Percentiles rank a stretch among this genome's conserved stretches.
These are phyloP conservation scores for Gymnothorax reevesii DNA, from an alignment of 2,797 vertebrate genomes.

Conservation along the genomic window DNA sequence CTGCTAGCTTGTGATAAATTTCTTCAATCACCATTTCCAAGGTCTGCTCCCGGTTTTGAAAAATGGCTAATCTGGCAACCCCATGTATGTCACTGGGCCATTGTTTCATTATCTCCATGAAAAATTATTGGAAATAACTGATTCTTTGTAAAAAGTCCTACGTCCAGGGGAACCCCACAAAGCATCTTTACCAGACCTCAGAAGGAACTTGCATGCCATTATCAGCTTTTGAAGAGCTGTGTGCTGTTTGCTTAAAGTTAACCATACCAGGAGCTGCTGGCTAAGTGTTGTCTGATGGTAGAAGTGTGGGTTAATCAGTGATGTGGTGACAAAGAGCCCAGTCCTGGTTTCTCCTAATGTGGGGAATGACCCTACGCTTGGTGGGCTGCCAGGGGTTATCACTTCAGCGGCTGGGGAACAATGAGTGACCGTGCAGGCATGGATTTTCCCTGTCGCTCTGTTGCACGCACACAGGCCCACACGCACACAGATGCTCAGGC, in stretches of 20 bases:
- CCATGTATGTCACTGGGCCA: neutral
- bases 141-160: conserved; percentile 27
- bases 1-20: too few species aligned
- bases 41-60: too few species aligned
- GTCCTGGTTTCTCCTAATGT: conserved; percentile 58
- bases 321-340: conserved; percentile 70
- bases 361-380: conserved; percentile 60
- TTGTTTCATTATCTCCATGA: neutral
- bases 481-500: neutral
- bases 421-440: conserved; percentile 69
- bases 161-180: conserved; percentile 11
- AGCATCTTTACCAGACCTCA: conserved; percentile 29
- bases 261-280: conserved; percentile 62
- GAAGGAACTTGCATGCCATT: neutral
- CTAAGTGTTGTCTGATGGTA: conserved; percentile 60
- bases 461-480: neutral
- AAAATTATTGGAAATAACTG: conserved; percentile 39
- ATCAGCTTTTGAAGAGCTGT: conserved; percentile 24
- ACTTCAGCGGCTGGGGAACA: conserved; percentile 64
- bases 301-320: conserved; percentile 76
- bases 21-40: too few species aligned
- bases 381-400: conserved; percentile 71
- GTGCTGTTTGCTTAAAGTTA: conserved; percentile 71
- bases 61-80: too few species aligned
- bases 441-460: conserved; percentile 40